Base-by-base conservation (phyloP, 23 tunicate genomes). In the Trididemnum clinides region DNA sequence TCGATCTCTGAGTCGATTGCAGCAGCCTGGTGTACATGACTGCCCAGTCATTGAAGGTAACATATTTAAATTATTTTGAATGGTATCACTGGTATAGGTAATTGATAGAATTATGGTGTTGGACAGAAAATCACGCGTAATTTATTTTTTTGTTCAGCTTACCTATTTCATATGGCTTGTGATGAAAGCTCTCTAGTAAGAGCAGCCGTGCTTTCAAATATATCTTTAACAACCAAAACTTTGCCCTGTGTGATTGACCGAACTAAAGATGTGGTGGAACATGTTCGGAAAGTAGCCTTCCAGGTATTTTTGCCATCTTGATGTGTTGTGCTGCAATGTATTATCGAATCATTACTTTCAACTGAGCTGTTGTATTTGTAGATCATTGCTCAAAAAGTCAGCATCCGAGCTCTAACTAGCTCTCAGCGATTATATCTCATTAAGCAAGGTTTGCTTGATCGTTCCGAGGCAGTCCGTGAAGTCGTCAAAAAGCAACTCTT, bases 41-140 rank as follows among this genome's bases (percentile, higher is more conserved):
- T 94, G 98, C 57, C 98, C 98, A 25, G 88, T 94, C 27, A 94
- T 94, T 28, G 66, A 85, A 85, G 86, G 98, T 94, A 12, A 0
- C 33, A 1, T 25, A 12, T 23, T 1, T 57, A 19, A 25, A 37
- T 22, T 22, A 44, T 15, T 44, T 10, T 6, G 7, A 29, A 29
- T 27, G 19, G 35, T 75, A 29, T 18, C 30, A 77, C 12, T n/a
- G 80, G 33, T 31, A n/a, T 28, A 73, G 39, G 5, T 44, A 44
- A 44, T 44, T 44, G 54, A 44, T 44, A 44, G 10, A 7, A 7
- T 7, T 15, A 44, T 15, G 15, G 54, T 7, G 12, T 15, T 44
- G 54, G 69, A 10, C 54, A 10, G 15, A 7, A 44, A 15, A 44
- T 44, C 54, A 44, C 15, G 15, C 54, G 54, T 44, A 44, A 15